Evolutionary conservation across 1,140 invertebrate genomes (phyloP), one percentile per base, ranked within the genome.

Genomic region (Lysiphlebus fabarum): DNA sequence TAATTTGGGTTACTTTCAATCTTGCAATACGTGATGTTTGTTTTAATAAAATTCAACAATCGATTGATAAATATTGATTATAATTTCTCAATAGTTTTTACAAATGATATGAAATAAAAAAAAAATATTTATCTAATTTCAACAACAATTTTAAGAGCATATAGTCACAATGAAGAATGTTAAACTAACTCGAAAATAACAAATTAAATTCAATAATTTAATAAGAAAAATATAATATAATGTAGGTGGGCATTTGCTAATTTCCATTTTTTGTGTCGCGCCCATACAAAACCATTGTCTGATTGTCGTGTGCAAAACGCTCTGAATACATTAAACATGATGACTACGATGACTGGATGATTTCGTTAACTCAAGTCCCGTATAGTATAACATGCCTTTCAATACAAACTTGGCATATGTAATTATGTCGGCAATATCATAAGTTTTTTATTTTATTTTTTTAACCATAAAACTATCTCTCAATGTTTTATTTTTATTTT

Each of bases 311-410:
- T 26, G 56, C 50, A 56, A 45, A 62, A 62, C 61, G 64, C 64
- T 65, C 64, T 54, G 64, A 65, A 65, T 65, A 65, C 64, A 65
- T 65, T 65, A 65, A 62, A 65, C 64, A 65, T 65, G 63, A 65
- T 56, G 60, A 48, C 41, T 17, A 45, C 61, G 56, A 62, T 65
- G 64, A 65, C 64, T 65, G 63, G 55, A 63, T 65, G 55, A 65
- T 65, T 65, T 65, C 59, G 54, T 65, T 56, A 51, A 51, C 49
- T 36, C 56, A 54, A 62, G 64, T 65, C 61, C 49, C 64, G 61
- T 61, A n/a, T n/a, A 62, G 55, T 59, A 59, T 53, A 56, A 51
- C 17, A 17, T 17, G 17, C 17, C 17, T 17, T 17, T 41, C 54
- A 51, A 48, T 53, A 56, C 36, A 55, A 56, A 53, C 61, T 36